A percentile compares a stretch with the other conserved stretches of the same genome.
Conservation (phyloP, 2,113 vertebrate genomes). For the Suncus etruscus region DNA sequence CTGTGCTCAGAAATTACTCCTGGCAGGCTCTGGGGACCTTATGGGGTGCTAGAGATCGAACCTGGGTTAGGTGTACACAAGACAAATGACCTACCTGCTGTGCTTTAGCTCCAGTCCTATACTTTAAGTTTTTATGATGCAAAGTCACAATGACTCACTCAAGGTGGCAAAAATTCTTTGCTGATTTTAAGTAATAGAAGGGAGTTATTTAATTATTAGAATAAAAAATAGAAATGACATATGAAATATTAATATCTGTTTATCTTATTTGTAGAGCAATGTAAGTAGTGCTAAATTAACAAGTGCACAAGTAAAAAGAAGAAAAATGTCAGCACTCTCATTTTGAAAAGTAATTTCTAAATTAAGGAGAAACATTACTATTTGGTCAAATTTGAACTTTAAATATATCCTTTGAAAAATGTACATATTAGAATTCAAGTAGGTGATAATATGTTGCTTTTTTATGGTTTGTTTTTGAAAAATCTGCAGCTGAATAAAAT, state of each 20-base stretch:
- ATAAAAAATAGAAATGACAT: not conserved
- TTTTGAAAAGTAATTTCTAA: constrained; percentile 53
- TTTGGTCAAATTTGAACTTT: constrained; percentile 54
- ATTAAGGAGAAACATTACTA: not conserved
- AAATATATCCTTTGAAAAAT: constrained; percentile 63
- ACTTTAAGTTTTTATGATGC: too few relatives aligned
- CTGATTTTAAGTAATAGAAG: constrained; percentile 21
- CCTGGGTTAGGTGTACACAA: too few relatives aligned
- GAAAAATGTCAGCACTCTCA: constrained; percentile 21
- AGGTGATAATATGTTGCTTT: constrained; percentile 47
- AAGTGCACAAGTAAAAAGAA: constrained; percentile 12
- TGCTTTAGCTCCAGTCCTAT: too few relatives aligned
- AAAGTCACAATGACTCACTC: not conserved
- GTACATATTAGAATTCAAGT: constrained; percentile 36
- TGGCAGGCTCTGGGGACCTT: too few relatives aligned
- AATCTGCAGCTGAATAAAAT: constrained; percentile 55
- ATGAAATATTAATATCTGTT: not conserved
- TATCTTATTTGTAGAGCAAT: not conserved
- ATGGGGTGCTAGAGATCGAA: too few relatives aligned
- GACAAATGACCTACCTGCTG: too few relatives aligned
- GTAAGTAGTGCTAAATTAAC: not conserved
- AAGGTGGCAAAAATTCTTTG: not conserved
- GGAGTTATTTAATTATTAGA: constrained; percentile 39
- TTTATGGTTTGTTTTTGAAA: constrained; percentile 51
- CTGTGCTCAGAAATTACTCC: too few relatives aligned